A percentile compares a stretch with the other conserved stretches of the same genome.
Conservation (phyloP, 2,113 vertebrate species). For the Rhinoptilus africanus region DNA sequence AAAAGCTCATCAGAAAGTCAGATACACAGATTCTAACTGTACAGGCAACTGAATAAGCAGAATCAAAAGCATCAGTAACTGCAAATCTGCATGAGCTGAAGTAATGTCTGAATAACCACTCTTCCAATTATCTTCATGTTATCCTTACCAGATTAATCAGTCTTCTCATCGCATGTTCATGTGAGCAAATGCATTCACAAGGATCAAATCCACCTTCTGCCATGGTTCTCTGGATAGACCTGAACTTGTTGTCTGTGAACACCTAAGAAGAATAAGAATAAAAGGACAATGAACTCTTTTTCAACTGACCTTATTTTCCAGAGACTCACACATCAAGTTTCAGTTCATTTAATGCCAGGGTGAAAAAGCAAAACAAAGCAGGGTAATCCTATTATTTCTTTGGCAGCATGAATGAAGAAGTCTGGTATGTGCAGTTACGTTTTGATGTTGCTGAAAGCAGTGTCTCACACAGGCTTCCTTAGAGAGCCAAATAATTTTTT, state of each 20-base stretch:
- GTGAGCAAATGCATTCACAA: conserved; percentile 95
- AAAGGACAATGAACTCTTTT: conserved; percentile 47
- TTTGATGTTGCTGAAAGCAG: neutral
- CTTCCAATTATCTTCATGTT: neutral
- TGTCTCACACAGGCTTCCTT: neutral
- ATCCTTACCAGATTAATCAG: conserved; percentile 94
- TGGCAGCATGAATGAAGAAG: conserved; percentile 46
- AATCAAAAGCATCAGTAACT: neutral
- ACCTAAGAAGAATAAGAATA: conserved; percentile 58
- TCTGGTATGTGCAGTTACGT: conserved; percentile 17
- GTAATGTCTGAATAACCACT: neutral
- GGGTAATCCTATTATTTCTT: conserved; percentile 59
- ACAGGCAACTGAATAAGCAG: neutral
- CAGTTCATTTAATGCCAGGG: conserved; percentile 26
- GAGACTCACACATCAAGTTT: conserved; percentile 40
- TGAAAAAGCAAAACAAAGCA: conserved; percentile 47
- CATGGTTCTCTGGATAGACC: conserved; percentile 78
- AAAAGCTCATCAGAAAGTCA: neutral
- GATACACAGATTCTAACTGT: neutral
- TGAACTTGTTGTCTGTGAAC: conserved; percentile 49
- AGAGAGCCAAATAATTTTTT: neutral
- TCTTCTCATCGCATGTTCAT: conserved; percentile 95
- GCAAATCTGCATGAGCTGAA: neutral
- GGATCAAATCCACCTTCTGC: conserved; percentile 96
- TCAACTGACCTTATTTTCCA: conserved; percentile 49